Base-by-base conservation (phyloP, 2,113 vertebrate genomes). In the Forbesichthys papilliferus region DNA sequence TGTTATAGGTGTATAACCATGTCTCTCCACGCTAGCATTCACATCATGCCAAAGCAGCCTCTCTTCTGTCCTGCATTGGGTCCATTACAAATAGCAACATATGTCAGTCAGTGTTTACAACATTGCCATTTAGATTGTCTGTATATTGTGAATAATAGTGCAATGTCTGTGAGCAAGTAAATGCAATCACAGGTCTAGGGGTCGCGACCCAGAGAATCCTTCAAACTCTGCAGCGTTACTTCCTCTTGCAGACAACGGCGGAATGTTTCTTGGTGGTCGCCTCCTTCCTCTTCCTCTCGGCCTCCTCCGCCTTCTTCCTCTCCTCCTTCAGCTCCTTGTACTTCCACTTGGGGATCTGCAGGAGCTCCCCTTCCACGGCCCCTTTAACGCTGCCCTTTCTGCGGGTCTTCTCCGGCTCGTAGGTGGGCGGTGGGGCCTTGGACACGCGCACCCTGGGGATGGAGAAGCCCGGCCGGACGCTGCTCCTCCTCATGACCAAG, bases 271-370 rank as follows among this genome's bases (percentile, higher is more conserved):
- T 91, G 1, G 83, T 86, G 11, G 86, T 70, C 1, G 89, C 91
- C 9, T 94, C 92, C 61, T 76, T 79, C 75, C 88, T 94, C 69
- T 82, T 94, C 83, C 81, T 93, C 76, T 96, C 95, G 0, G 90
- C 94, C 55, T 99, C 96, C 53, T 99, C 98, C 0, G 94, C 96
- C 85, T 90, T 96, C 85, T 82, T 93, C 75, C 94, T 84, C 59
- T 98, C 95, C 71, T 99, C 96, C 76, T 96, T 98, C 0, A 95
- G 77, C 77, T 97, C 96, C 86, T 98, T 99, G 91, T 99, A 99
- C 9, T 94, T 87, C 98, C 98, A 99, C 73, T 95, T 97, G 67
- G 98, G 98, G 70, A 97, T 90, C 91, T 98, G 94, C 80, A 99
- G 88, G 48, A 96, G 91, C 46, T 89, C 69, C 5, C 60, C 75